Conservation (phyloP, 2,797 vertebrate genomes). For the Neopelma chrysocephalum region DNA sequence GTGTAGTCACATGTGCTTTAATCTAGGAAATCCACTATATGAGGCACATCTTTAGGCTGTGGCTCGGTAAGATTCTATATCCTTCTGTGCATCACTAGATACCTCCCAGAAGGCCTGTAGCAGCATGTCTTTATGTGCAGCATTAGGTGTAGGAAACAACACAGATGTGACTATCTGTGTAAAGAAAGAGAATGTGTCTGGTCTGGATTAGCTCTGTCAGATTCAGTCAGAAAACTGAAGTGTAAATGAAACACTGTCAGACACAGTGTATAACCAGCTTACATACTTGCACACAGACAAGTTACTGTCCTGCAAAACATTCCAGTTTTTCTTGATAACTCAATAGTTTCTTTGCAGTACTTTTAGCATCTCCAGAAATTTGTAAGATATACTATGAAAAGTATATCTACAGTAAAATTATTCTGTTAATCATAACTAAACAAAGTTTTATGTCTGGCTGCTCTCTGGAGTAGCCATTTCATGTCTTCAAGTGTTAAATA, state of each 20-base stretch:
- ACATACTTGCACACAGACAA: neutral
- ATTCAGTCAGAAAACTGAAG: neutral
- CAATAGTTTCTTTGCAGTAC: neutral
- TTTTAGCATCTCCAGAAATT: neutral
- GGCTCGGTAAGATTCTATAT: neutral
- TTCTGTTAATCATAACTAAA: neutral
- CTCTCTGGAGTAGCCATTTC: neutral
- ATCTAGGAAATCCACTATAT: neutral
- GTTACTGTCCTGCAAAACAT: neutral
- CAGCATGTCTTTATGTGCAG: neutral
- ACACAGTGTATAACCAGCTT: neutral
- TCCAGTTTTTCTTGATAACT: neutral
- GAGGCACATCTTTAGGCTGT: neutral
- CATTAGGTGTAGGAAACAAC: neutral
- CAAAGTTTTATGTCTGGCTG: neutral
- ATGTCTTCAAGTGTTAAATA: neutral
- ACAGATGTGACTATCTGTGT: neutral
- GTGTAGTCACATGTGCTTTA: neutral
- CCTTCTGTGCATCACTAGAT: neutral
- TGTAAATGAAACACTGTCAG: neutral
- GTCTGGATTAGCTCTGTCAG: neutral
- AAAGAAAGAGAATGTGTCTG: neutral
- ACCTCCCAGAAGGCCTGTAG: neutral
- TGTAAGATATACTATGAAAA: neutral
- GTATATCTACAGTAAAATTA: neutral